Evolutionary conservation across 2,888 invertebrate genomes (phyloP).

Genomic region (Drosophila cracens): DNA sequence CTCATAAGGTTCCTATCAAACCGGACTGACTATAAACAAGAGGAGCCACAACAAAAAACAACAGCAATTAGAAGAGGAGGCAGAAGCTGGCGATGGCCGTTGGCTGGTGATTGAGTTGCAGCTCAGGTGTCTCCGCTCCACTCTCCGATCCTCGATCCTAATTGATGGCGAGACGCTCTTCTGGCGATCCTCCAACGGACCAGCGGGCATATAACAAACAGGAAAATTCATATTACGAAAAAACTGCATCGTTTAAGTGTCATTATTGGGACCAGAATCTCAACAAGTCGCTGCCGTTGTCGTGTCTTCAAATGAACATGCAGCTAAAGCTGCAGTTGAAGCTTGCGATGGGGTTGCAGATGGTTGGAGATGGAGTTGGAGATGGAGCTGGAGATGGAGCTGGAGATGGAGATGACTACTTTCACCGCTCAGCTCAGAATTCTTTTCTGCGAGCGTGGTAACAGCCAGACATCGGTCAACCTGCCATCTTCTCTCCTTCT

Average conservation of each 20-base stretch:
- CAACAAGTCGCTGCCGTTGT: conserved; percentile 70
- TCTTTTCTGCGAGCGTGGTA: conserved; percentile 56
- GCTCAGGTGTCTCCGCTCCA: conserved; percentile 60
- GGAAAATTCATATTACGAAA: conserved; percentile 79
- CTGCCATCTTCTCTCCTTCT: conserved; percentile 32
- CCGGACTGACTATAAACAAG: conserved; percentile 31
- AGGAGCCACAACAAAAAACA: conserved; percentile 50
- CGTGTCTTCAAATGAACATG: conserved; percentile 47
- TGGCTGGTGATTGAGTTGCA: conserved; percentile 72
- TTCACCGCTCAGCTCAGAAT: conserved; percentile 70
- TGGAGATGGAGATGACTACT: conserved; percentile 72
- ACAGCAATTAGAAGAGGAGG: conserved; percentile 70
- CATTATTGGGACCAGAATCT: conserved; percentile 79
- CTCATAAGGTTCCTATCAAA: conserved; percentile 50
- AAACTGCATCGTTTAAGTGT: conserved; percentile 79
- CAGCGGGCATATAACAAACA: conserved; percentile 57
- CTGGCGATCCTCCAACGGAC: conserved; percentile 25
- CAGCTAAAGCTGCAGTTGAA: conserved; percentile 23
- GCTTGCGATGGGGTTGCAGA: conserved; percentile 11
- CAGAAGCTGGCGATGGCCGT: conserved; percentile 62
- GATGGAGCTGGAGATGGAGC: conserved; percentile 53
- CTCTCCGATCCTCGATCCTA: conserved; percentile 37
- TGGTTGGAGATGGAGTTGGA: conserved; percentile 30
- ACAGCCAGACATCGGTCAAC: conserved; percentile 71
- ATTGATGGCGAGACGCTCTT: conserved; percentile 68